phyloP scores from a whole-genome alignment of 2,888 invertebrate species.

The Cepaea hortensis region DNA sequence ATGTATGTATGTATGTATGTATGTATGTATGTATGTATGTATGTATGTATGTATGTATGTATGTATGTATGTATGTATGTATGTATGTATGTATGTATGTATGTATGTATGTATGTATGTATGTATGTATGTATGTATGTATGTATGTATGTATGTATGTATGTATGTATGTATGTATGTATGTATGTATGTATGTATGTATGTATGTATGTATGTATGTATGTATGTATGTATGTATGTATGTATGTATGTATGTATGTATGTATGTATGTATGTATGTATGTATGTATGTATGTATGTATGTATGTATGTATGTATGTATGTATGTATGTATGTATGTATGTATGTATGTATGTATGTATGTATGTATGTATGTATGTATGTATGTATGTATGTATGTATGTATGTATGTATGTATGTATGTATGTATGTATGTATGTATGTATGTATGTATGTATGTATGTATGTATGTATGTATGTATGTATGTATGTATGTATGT shows the following conservation, averaged over 20 bases:
- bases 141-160: no score
- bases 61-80: no score
- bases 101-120: no score
- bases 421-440: not conserved
- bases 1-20: no score
- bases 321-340: not conserved
- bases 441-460: not conserved
- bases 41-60: no score
- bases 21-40: no score
- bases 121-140: no score
- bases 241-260: not conserved
- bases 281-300: not conserved
- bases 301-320: not conserved
- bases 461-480: not conserved
- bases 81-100: no score
- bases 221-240: not conserved
- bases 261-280: not conserved
- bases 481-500: not conserved
- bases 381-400: not conserved
- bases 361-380: slow-evolving; percentile 7
- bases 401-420: slow-evolving; percentile 16
- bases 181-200: no score
- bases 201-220: no score
- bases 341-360: not conserved
- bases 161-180: no score